Percentiles rank a stretch among this genome's conserved stretches.
These are phyloP conservation scores for Hyppa rectilinea DNA, from an alignment of 2,888 invertebrate species.

Conservation along the genomic window DNA sequence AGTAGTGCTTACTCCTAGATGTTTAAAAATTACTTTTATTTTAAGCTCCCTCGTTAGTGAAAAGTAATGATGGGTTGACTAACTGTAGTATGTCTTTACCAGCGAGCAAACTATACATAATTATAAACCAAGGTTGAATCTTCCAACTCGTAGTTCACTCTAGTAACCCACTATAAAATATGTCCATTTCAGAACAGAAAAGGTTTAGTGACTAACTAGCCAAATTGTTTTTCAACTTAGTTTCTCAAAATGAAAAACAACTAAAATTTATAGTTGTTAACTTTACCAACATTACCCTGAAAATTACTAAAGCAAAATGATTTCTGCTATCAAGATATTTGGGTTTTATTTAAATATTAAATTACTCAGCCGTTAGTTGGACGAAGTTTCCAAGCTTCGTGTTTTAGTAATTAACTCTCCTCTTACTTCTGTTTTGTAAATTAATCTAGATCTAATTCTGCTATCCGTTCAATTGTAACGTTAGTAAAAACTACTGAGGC, in stretches of 20 bases:
- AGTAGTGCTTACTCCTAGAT: neutral
- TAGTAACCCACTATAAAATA: neutral
- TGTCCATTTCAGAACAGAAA: neutral
- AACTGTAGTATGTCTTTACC: neutral
- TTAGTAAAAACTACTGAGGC: slow-evolving; percentile 2
- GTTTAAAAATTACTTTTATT: neutral
- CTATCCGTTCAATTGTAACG: slow-evolving; percentile 8
- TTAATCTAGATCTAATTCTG: slow-evolving; percentile 29
- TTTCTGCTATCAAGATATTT: neutral
- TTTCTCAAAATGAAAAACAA: neutral
- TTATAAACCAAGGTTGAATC: too few relatives aligned
- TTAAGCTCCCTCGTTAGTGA: neutral
- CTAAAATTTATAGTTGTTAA: neutral
- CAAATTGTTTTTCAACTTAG: neutral
- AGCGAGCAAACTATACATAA: neutral
- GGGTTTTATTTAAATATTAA: slow-evolving; percentile 12
- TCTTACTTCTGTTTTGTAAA: slow-evolving; percentile 11
- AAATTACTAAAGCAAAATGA: neutral
- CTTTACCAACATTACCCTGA: neutral
- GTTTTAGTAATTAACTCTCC: slow-evolving; percentile 25
- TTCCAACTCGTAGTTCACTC: neutral
- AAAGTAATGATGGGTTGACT: neutral
- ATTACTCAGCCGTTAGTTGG: slow-evolving; percentile 2
- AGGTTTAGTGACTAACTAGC: neutral
- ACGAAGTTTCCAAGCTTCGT: slow-evolving; percentile 8